Evolutionary conservation across 2,797 vertebrate genomes (phyloP), one percentile per base, ranked within the genome.

Genomic region (Arctocebus calabarensis): DNA sequence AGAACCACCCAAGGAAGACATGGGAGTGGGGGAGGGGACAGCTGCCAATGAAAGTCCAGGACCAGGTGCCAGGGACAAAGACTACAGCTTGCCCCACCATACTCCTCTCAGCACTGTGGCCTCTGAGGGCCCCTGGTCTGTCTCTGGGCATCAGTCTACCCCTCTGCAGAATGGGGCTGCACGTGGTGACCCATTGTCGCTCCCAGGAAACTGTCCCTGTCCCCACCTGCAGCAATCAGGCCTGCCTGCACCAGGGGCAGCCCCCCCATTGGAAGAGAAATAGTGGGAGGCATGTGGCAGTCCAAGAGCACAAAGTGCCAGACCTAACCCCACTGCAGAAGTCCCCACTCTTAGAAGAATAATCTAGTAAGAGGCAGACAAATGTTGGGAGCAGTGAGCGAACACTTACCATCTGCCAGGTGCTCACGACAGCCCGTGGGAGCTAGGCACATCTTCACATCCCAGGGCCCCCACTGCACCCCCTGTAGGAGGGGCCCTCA

Each of bases 61-160:
- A 29, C 45, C n/a, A 29, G 14, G 43, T 55, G 29, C 55, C 68
- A 25, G 59, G 55, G 68, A 55, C 1, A 0, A 55, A 57, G 59
- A 45, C 45, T 0, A 1, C n/a, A 55, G 73, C 43, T 23, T 25
- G 1, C n/a, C 55, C 70, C 13, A 52, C 9, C 0, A 43, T 14
- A n/a, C 20, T n/a, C 73, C 43, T 52, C 57, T 37, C 68, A 2
- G 7, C 9, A 7, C 25, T n/a, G 52, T 3, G 4, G 48, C 22
- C 22, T 55, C 48, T 45, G 29, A 48, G n/a, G 22, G 29, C 40
- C 70, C 20, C 59, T 5, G 32, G 32, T 17, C 52, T 17, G 7
- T 16, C 62, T 45, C 74, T 62, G 25, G 1, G 43, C 43, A 55
- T 73, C 84, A 34, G 84, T 55, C 16, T 64, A 62, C 34, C 59